Percentiles rank a stretch among this genome's conserved stretches.
Evolutionary conservation across 2,113 vertebrate species (phyloP).

Genomic region (Origma solitaria): DNA sequence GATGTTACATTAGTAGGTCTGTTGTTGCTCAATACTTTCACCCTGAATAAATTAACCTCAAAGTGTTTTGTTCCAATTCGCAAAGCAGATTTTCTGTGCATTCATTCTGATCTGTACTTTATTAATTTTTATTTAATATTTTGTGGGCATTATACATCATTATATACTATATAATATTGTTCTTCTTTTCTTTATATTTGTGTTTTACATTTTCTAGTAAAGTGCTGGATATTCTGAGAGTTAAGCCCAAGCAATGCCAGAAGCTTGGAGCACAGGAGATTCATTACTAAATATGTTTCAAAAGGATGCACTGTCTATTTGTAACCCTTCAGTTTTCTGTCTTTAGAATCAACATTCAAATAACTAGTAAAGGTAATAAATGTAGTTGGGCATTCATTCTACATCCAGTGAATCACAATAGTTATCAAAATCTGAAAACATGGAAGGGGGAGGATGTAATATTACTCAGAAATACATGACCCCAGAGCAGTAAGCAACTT

Average conservation of each 20-base stretch:
- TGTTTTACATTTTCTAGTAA: not conserved
- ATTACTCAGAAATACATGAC: not conserved
- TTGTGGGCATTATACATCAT: not conserved
- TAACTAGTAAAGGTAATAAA: not conserved
- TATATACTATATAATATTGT: not conserved
- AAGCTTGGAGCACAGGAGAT: not conserved
- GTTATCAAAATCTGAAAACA: not conserved
- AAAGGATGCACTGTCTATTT: not conserved
- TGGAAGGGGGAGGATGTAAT: not conserved
- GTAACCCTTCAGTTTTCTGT: not conserved
- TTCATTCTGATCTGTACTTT: not conserved
- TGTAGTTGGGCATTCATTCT: not conserved
- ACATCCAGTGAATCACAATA: not conserved
- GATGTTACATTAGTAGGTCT: not conserved
- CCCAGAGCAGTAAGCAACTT: not conserved
- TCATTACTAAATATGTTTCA: not conserved
- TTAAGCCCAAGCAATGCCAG: not conserved
- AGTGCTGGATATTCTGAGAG: not conserved
- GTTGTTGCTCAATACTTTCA: not conserved
- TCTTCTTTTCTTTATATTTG: not conserved
- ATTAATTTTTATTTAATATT: not conserved
- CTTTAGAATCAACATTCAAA: not conserved
- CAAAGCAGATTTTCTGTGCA: not conserved
- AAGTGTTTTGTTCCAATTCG: not conserved
- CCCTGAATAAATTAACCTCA: not conserved